Evolutionary conservation across 1,140 invertebrate genomes (phyloP), one percentile per base, ranked within the genome.

Genomic region (Lepidurus couesii): DNA sequence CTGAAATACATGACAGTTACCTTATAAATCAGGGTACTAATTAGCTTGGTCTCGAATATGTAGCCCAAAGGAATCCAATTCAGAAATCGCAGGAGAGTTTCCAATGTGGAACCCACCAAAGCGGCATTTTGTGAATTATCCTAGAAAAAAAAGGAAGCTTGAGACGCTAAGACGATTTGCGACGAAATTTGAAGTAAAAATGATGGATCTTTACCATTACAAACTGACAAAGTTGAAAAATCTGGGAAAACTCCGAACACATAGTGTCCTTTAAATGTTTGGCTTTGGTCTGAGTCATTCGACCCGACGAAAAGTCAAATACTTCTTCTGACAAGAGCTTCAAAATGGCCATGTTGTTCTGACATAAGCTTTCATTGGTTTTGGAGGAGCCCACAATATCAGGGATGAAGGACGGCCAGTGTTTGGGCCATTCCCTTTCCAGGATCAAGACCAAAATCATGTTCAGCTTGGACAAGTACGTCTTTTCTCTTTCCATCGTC

Each of bases 31-130:
- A 99, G 88, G 73, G 95, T 97, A 81, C 90, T 92, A 81, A 99
- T 98, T 16, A 99, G 87, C 85, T 98, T 95, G 78, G 98, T 99
- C 89, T 99, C 97, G 89, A 99, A 99, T 84, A 99, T 98, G 84
- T 99, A 99, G 13, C 98, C 98, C 75, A 99, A 88, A 24, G 98
- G 98, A 84, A 99, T 99, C 98, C 98, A 99, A 85, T 98, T 99
- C 24, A 99, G 89, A 89, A 99, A 99, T 85, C 96, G 89, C 75
- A 99, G 87, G 75, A 99, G 87, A 26, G 98, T 99, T 84, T 98
- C 95, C 78, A 99, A 87, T 5, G 98, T 99, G 13, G 96, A 92
- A 82, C 92, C 92, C 80, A 98, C 95, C 53, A 99, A 87, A 78
- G 93, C 91, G 75, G 95, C 95, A 90, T 98, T 98, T 86, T 97